Evolutionary conservation across 2,113 vertebrate genomes (phyloP).

Genomic region (Miniopterus natalensis): DNA sequence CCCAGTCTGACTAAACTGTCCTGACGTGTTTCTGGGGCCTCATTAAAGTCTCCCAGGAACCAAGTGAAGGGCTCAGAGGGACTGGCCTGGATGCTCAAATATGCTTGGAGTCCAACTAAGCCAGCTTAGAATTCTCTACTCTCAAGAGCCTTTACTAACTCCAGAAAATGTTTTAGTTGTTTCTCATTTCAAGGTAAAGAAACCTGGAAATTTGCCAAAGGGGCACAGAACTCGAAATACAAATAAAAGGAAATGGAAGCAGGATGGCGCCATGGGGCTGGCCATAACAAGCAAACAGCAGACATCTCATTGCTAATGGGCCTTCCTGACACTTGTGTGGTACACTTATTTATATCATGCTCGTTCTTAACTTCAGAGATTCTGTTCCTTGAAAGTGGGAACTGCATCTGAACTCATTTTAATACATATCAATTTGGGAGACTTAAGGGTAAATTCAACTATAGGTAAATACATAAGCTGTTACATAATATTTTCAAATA

Average conservation of each 20-base stretch:
- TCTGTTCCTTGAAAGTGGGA: not conserved
- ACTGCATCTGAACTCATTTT: slow-evolving; percentile 2
- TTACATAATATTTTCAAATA: not conserved
- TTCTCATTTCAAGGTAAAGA: slow-evolving; percentile 45
- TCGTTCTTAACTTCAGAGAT: not conserved
- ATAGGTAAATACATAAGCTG: not conserved
- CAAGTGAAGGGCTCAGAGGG: not conserved
- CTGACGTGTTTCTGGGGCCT: not conserved
- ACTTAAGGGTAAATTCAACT: not conserved
- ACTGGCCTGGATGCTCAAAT: slow-evolving; percentile 11
- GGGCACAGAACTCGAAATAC: not conserved
- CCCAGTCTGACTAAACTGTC: not conserved
- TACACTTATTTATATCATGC: not conserved
- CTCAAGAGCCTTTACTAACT: slow-evolving; percentile 13
- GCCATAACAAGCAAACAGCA: not conserved
- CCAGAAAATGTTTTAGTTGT: not conserved
- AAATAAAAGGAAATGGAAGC: slow-evolving; percentile 13
- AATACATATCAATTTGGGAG: not conserved
- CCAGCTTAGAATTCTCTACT: slow-evolving; percentile 15
- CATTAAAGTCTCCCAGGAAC: not conserved
- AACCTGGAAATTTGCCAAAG: not conserved
- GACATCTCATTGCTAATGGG: not conserved
- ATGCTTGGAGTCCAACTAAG: not conserved
- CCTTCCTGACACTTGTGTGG: not conserved
- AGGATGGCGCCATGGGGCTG: not conserved